Base-by-base conservation (phyloP, 2,113 vertebrate genomes). In the Notothenia rossii region DNA sequence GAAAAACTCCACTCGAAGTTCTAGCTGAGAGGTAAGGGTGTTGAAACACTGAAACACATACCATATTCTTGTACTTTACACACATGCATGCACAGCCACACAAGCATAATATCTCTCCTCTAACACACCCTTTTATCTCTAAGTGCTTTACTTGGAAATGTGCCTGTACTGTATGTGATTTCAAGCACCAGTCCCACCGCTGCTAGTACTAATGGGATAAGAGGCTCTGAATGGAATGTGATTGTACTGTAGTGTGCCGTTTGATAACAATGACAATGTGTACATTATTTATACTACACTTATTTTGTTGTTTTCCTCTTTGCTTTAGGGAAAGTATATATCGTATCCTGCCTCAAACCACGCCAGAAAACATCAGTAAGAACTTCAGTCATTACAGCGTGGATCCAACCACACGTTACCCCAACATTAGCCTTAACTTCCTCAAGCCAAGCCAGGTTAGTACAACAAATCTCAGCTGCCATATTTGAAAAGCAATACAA, bases 381-480 rank as follows among this genome's bases (percentile, higher is more conserved):
- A 99, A 99, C 95, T 97, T 97, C 94, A 97, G 97, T 92, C 97
- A 97, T 0, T 99, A 98, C 93, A 98, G 98, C 72, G 94, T 99
- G 3, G 97, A 99, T 83, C 98, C 98, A 0, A 96, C 96, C 51
- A 99, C 98, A 29, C 96, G 98, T 4, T 99, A 99, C 63, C 98
- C 98, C 88, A 99, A 99, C 51, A 96, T 99, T 56, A 97, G 96
- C 22, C 87, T 99, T 83, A 96, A 97, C 91, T 96, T 97, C 90
- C 88, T 99, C 81, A 92, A 96, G 50, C 96, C 97, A 17, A 97
- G 95, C 91, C 98, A 99, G 96, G 98, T 99, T 87, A 75, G 77
- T 77, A 33, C 3, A 10, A n/a, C 7, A 25, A 6, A 11, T 13
- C 7, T 8, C 33, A 17, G 45, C 8, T 20, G n/a, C 20, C 17